Conservation (phyloP, 2,888 invertebrate species). For the Griposia aprilina region DNA sequence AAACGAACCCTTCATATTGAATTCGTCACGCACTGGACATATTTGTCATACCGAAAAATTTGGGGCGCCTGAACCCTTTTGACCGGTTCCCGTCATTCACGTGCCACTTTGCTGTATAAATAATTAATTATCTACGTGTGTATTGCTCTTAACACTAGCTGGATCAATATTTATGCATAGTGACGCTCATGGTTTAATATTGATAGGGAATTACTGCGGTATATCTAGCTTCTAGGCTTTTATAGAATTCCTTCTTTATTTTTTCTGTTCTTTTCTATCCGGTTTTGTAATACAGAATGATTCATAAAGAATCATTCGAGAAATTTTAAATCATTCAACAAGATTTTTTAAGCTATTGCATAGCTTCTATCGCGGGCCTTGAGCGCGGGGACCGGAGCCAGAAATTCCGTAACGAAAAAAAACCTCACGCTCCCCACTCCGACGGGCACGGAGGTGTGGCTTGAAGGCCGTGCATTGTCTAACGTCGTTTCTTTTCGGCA, state of each 20-base stretch:
- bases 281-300: no score
- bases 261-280: neutral
- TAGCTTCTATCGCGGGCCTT: no score
- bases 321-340: neutral
- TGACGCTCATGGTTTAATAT: neutral
- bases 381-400: no score
- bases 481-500: no score
- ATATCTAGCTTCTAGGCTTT: neutral
- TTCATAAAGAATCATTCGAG: neutral
- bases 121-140: slow-evolving; percentile 61
- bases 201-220: neutral
- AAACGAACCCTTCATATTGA: slow-evolving; percentile 59
- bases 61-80: slow-evolving; percentile 59
- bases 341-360: no score
- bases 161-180: slow-evolving; percentile 45
- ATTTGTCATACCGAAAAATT: slow-evolving; percentile 66
- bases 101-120: slow-evolving; percentile 62
- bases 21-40: slow-evolving; percentile 66
- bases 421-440: no score
- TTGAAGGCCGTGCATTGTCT: no score
- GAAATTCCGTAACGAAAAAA: no score
- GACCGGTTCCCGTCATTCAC: slow-evolving; percentile 51
- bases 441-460: no score
- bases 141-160: slow-evolving; percentile 48
- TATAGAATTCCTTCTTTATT: neutral